Evolutionary conservation across 2,797 vertebrate genomes (phyloP), one percentile per base, ranked within the genome.

Genomic region (Morelia viridis): DNA sequence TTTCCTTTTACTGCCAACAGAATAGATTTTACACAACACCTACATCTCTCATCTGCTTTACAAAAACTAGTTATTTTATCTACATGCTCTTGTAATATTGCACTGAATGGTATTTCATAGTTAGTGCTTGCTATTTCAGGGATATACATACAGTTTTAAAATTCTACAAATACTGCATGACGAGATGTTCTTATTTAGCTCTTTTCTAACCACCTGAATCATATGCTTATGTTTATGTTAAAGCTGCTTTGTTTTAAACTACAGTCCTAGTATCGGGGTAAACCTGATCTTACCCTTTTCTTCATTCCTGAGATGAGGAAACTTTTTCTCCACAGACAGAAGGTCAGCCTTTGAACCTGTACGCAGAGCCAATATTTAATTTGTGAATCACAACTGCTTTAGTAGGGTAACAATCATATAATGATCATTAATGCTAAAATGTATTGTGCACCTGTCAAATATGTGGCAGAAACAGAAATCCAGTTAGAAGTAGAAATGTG

Each of bases 301-400:
- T 93, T 99, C 99, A 80, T 96, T 35, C 91, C 97, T 98, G 94
- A 94, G 46, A 92, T 96, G 76, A 94, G 97, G 94, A 71, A 98
- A 97, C 92, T 98, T 99, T 96, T 97, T 99, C 95, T 99, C 99
- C 68, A 95, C 94, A 91, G 95, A 71, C 57, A 98, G 96, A 92
- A 98, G 94, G n/a, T 99, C 99, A 28, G 98, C 98, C 95, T 98
- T 99, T 92, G 95, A 96, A 96, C 96, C 99, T 99, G 95, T 87
- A 91, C 6, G 1, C 0, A 87, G 94, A 93, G 91, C 61, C 26
- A 95, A 95, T 90, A 1, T 64, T 87, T 0, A 93, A 65, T 89
- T 89, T 94, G 31, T 93, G 50, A 85, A 61, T 91, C 60, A 96
- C 35, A 85, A 41, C 87, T 93, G 94, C 93, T 76, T 90, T 88